phyloP scores from a whole-genome alignment of 2,888 invertebrate genomes.

The Synergus gifuensis region DNA sequence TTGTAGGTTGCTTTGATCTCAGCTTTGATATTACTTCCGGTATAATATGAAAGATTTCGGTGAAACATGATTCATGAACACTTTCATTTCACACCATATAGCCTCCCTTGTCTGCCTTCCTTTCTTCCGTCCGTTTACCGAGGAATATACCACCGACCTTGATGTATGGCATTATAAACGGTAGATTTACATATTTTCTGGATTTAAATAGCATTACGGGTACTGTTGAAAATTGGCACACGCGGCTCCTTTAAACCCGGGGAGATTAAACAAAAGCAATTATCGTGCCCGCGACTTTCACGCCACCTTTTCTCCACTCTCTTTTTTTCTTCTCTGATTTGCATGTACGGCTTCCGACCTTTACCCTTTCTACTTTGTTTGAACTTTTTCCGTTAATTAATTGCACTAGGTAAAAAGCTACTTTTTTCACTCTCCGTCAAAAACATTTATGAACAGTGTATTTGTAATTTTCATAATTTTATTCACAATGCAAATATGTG shows the following conservation, averaged over 20 bases:
- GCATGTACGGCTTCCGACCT: background rate
- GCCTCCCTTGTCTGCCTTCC: slow-evolving; percentile 42
- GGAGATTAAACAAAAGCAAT: slow-evolving; percentile 39
- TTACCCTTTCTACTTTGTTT: slow-evolving; percentile 15
- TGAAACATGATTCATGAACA: background rate
- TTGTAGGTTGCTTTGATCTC: background rate
- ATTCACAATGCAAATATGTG: background rate
- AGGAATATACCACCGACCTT: slow-evolving; percentile 49
- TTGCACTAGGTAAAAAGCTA: background rate
- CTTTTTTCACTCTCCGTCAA: background rate
- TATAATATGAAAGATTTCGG: background rate
- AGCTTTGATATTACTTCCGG: background rate
- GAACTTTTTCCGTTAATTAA: slow-evolving; percentile 24
- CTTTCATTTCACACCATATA: slow-evolving; percentile 2
- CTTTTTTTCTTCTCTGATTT: background rate
- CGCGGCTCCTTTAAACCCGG: slow-evolving; percentile 51
- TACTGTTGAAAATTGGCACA: slow-evolving; percentile 61
- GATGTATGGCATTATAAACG: slow-evolving; percentile 66
- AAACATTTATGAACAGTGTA: background rate
- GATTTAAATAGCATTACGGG: slow-evolving; percentile 60
- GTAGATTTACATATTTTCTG: slow-evolving; percentile 66
- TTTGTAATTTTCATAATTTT: background rate
- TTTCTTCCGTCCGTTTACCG: slow-evolving; percentile 43
- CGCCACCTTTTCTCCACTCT: background rate
- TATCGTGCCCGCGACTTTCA: slow-evolving; percentile 18